These are phyloP conservation scores for Torymus auratus DNA, from an alignment of 2,888 invertebrate species.

Conservation along the genomic window DNA sequence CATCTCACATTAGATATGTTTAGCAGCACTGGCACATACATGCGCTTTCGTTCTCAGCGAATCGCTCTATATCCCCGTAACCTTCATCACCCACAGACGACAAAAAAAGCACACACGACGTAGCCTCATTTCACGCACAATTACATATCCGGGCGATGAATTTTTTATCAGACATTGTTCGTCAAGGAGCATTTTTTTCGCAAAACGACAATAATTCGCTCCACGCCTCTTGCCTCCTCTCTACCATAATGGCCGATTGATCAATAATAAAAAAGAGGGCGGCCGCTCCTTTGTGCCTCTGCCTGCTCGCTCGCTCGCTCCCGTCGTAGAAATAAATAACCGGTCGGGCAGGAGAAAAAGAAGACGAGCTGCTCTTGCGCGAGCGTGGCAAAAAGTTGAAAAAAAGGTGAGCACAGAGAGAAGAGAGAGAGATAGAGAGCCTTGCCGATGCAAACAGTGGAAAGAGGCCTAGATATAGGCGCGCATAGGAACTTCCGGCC, in stretches of 20 bases:
- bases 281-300: neutral
- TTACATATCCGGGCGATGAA: neutral
- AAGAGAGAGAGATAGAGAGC: neutral
- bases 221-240: neutral
- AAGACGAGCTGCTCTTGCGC: neutral
- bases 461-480: conserved; percentile 40
- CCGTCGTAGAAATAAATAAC: conserved; percentile 19
- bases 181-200: neutral
- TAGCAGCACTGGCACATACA: too few species aligned
- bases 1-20: too few species aligned
- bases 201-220: neutral
- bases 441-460: conserved; percentile 9
- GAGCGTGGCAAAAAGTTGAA: neutral
- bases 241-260: conserved; percentile 1
- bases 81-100: too few species aligned
- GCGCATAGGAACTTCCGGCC: conserved; percentile 37
- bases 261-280: conserved; percentile 18
- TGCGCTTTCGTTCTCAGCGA: too few species aligned
- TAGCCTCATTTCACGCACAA: neutral
- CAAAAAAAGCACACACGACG: too few species aligned
- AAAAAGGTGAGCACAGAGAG: neutral
- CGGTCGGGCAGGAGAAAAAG: neutral
- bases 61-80: too few species aligned
- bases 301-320: too few species aligned
- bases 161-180: conserved; percentile 4